Conservation (phyloP, 2,797 vertebrate species). For the Chromobotia macracanthus region DNA sequence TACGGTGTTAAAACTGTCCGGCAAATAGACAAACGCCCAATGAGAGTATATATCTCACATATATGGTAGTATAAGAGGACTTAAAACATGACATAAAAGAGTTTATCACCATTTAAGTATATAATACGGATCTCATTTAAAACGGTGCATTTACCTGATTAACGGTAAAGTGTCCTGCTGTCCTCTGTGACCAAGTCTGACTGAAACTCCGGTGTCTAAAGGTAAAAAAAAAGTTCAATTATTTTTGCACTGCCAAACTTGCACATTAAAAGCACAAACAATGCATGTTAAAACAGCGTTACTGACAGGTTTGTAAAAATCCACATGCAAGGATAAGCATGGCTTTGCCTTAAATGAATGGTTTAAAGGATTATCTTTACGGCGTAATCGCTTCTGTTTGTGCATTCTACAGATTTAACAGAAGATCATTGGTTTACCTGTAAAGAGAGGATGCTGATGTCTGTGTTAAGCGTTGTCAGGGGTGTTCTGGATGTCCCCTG, state of each 20-base stretch:
- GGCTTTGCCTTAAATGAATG: too few relatives aligned
- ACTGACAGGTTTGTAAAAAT: neutral
- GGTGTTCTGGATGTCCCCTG: conserved; percentile 86
- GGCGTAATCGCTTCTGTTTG: neutral
- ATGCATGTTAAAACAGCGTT: neutral
- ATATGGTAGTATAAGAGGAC: neutral
- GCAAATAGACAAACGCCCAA: neutral
- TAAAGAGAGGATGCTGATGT: conserved; percentile 95
- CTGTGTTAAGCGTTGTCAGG: conserved; percentile 95
- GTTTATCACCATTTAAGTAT: too few relatives aligned
- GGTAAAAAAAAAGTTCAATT: conserved; percentile 48
- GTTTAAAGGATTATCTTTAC: neutral
- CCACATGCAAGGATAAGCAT: neutral
- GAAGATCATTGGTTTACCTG: conserved; percentile 81
- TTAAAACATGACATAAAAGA: neutral
- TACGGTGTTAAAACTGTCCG: neutral
- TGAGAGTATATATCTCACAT: neutral
- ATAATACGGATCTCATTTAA: neutral
- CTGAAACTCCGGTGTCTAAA: conserved; percentile 93
- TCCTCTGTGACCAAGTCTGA: conserved; percentile 92
- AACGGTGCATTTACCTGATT: conserved; percentile 77
- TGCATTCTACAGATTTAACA: neutral
- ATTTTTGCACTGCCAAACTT: conserved; percentile 8
- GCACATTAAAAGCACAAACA: conserved; percentile 54
- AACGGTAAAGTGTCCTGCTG: conserved; percentile 97